phyloP scores from a whole-genome alignment of 2,113 vertebrate species.

The Lucifuga dentata region DNA sequence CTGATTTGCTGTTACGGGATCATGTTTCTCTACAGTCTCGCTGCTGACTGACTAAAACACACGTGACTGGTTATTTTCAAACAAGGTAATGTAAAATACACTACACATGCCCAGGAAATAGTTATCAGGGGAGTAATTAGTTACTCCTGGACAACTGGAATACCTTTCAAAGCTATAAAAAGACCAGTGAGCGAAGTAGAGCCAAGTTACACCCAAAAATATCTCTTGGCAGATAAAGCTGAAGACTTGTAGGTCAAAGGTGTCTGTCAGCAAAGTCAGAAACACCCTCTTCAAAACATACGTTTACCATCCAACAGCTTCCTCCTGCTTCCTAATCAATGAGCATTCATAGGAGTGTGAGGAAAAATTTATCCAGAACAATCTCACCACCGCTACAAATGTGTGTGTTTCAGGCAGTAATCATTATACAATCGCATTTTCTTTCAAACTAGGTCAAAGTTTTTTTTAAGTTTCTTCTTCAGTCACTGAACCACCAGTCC shows the following conservation, averaged over 20 bases:
- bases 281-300: no score
- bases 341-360: no score
- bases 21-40: no score
- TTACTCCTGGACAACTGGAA: conserved; percentile 6
- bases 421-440: conserved; percentile 47
- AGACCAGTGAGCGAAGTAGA: conserved; percentile 10
- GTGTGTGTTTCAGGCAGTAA: conserved; percentile 20
- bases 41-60: no score
- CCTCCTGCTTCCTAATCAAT: no score
- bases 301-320: no score
- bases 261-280: neutral
- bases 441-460: conserved; percentile 2
- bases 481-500: neutral
- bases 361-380: neutral
- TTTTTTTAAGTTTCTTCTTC: conserved; percentile 1
- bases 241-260: conserved; percentile 68
- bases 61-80: neutral
- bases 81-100: conserved; percentile 5
- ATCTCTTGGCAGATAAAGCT: neutral
- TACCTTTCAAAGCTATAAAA: conserved; percentile 20
- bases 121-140: conserved; percentile 9
- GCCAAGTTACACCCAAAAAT: neutral
- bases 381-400: neutral
- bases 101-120: neutral
- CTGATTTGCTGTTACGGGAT: no score